Evolutionary conservation across 2,113 vertebrate genomes (phyloP), one percentile per base, ranked within the genome.

Genomic region (Chloropsis cyanopogon): DNA sequence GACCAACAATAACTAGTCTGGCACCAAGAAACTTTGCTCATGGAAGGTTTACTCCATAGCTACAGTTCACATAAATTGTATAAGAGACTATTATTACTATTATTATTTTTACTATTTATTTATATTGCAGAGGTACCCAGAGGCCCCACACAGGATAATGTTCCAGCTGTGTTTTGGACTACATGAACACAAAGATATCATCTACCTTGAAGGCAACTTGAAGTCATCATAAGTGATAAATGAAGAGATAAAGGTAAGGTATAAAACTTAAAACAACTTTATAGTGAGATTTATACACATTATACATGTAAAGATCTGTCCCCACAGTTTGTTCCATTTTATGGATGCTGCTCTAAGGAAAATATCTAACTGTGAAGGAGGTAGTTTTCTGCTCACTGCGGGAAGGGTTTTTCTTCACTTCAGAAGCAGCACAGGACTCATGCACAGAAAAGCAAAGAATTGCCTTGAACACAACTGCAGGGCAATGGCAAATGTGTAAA

Each of bases 1-100:
- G 44, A 95, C 65, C 49, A 89, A 60, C 53, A 93, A 53, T 89
- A 91, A 76, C 37, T 85, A 79, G 28, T 93, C 83, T 93, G 84
- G 73, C 53, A 96, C 65, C 57, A 79, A 89, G 81, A 71, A 95
- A 69, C 65, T 65, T 87, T 91, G 61, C 60, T 91, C 9, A 2
- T 37, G 35, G 79, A 92, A 86, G 39, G 33, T 89, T 78, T 91
- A 39, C 12, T 41, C 39, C 19, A 19, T 10, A 71, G 35, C 24
- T 52, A 8, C 31, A 81, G 37, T 16, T 41, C 85, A 84, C 73
- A 88, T 79, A 82, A 91, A 88, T 86, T 71, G 26, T 47, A 64
- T 1, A 23, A 50, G 26, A 77, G 26, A 15, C 5, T 73, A 57
- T 28, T 85, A 70, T 61, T 70, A 10, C 11, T 29, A 39, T 21